A percentile compares a stretch with the other conserved stretches of the same genome.
Conservation (phyloP, 2,888 invertebrate genomes). For the Epiperipatus broadwayi region DNA sequence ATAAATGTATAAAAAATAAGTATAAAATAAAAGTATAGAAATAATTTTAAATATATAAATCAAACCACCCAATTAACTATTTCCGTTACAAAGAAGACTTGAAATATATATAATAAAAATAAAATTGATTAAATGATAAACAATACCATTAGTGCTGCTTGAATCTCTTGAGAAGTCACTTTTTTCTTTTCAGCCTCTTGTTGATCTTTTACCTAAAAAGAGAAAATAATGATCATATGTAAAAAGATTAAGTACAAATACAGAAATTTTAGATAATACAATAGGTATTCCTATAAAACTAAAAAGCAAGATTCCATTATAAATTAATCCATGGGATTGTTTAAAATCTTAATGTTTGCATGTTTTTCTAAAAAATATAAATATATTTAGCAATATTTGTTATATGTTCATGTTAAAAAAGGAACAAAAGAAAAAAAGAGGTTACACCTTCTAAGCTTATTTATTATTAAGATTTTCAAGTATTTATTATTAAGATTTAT, state of each 20-base stretch:
- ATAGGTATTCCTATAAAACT: background rate
- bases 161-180: conserved; percentile 90
- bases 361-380: no score
- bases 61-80: background rate
- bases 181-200: conserved; percentile 99
- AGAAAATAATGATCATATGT: conserved; percentile 9
- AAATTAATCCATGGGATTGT: no score
- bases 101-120: background rate
- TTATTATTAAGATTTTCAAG: no score
- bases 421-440: no score
- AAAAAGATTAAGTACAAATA: background rate
- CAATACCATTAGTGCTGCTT: conserved; percentile 44
- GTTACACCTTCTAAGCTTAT: no score
- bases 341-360: no score
- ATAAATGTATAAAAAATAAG: background rate
- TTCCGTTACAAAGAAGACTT: background rate
- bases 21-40: background rate
- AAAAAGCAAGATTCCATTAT: background rate
- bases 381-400: no score
- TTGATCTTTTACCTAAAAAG: conserved; percentile 53
- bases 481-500: no score
- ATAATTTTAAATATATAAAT: background rate
- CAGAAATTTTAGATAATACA: background rate
- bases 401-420: no score
- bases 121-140: background rate